Percentiles rank a stretch among this genome's conserved stretches.
Conservation (phyloP, 2,888 invertebrate genomes). For the Leptinotarsa juncta region DNA sequence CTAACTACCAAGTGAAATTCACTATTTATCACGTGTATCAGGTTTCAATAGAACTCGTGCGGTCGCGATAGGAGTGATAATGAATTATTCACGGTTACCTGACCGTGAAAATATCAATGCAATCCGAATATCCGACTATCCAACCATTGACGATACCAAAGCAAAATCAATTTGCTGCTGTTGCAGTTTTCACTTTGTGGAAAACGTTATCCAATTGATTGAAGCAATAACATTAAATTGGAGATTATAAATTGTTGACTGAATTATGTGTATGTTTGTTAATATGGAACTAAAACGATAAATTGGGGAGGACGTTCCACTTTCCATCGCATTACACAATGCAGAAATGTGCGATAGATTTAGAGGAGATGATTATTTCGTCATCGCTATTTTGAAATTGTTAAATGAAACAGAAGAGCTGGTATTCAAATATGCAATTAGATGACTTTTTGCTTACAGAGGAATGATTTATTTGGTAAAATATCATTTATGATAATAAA, state of each 20-base stretch:
- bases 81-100: slow-evolving; percentile 39
- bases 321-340: slow-evolving; percentile 7
- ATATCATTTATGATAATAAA: too few relatives aligned
- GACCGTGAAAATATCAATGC: slow-evolving; percentile 33
- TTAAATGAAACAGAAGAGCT: neutral
- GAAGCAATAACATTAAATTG: neutral
- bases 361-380: neutral
- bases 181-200: slow-evolving; percentile 14
- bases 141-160: slow-evolving; percentile 14
- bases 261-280: slow-evolving; percentile 12
- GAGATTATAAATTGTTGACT: slow-evolving; percentile 2
- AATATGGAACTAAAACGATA: neutral
- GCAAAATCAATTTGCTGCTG: slow-evolving; percentile 15
- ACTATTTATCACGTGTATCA: neutral
- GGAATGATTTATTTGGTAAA: too few relatives aligned
- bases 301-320: neutral
- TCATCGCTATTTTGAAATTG: neutral
- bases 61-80: slow-evolving; percentile 21
- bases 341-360: neutral
- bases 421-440: neutral
- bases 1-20: neutral
- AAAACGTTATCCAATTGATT: slow-evolving; percentile 6
- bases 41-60: slow-evolving; percentile 19
- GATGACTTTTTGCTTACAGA: neutral
- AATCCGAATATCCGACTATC: slow-evolving; percentile 17